A percentile compares a stretch with the other conserved stretches of the same genome.
These are phyloP conservation scores for Odobenus rosmarus DNA, from an alignment of 2,113 vertebrate species.

Conservation along the genomic window DNA sequence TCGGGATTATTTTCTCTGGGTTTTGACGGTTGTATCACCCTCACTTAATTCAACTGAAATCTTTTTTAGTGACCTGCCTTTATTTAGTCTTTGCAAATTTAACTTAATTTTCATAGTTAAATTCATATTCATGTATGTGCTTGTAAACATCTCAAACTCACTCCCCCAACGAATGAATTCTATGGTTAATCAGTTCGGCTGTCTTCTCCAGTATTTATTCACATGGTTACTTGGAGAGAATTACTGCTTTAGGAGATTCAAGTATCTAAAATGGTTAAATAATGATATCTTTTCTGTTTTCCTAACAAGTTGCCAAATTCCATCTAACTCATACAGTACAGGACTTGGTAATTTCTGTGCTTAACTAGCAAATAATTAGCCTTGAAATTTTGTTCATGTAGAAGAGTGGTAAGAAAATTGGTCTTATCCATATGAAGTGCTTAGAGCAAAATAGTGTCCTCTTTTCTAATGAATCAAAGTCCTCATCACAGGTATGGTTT, in stretches of 20 bases:
- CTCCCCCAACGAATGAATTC: neutral
- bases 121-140: neutral
- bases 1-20: neutral
- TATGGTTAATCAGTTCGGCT: neutral
- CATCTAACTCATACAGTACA: neutral
- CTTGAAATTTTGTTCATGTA: conserved; percentile 29
- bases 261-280: neutral
- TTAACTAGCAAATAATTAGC: conserved; percentile 34
- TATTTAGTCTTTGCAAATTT: neutral
- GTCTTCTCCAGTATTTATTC: neutral
- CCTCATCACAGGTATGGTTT: neutral
- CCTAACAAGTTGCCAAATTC: conserved; percentile 11
- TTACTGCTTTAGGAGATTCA: neutral
- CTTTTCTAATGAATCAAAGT: conserved; percentile 8
- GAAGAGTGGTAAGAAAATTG: neutral
- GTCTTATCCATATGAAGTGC: neutral
- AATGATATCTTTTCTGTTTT: conserved; percentile 11
- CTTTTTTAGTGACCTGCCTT: neutral
- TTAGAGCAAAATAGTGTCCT: neutral
- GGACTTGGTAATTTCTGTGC: conserved; percentile 12
- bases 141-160: neutral
- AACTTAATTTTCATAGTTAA: neutral
- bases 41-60: neutral
- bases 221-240: neutral
- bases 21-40: neutral